These are phyloP conservation scores for Myripristis jacobus DNA, from an alignment of 2,797 vertebrate species.

Conservation along the genomic window DNA sequence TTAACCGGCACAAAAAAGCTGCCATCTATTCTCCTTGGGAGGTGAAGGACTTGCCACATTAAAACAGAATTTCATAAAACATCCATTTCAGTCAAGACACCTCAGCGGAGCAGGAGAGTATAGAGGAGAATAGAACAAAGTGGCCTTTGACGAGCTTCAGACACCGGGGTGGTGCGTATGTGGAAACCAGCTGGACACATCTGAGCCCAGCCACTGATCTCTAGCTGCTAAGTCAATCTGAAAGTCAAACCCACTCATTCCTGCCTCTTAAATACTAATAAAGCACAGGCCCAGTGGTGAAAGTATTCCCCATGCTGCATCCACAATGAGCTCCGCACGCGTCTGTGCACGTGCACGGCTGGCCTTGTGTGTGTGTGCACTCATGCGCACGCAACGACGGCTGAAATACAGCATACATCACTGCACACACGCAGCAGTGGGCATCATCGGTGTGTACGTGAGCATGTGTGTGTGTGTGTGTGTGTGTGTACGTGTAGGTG, in stretches of 20 bases:
- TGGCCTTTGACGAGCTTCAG: conserved; percentile 25
- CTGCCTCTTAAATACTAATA: conserved; percentile 51
- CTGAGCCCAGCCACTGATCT: conserved; percentile 38
- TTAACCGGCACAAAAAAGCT: conserved; percentile 31
- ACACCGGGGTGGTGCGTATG: conserved; percentile 35
- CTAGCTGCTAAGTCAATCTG: conserved; percentile 56
- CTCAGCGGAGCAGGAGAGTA: conserved; percentile 18
- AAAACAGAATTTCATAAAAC: conserved; percentile 49
- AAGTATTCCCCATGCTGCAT: conserved; percentile 29
- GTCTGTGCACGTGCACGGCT: conserved; percentile 10
- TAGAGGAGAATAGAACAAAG: conserved; percentile 40
- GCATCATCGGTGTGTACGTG: conserved; percentile 5
- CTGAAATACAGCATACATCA: conserved; percentile 42
- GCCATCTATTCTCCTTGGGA: conserved; percentile 27
- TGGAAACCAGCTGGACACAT: conserved; percentile 66
- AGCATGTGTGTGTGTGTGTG: conserved; percentile 7
- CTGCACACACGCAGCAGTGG: conserved; percentile 30
- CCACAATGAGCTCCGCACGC: conserved; percentile 48
- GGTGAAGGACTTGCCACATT: conserved; percentile 33
- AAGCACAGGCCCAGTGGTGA: conserved; percentile 35
- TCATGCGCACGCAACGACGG: conserved; percentile 5
- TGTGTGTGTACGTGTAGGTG: not conserved
- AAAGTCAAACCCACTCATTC: conserved; percentile 59
- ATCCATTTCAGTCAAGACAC: conserved; percentile 35
- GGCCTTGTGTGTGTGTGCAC: conserved; percentile 4